These are phyloP conservation scores for Saimiri boliviensis DNA, from an alignment of 2,113 vertebrate species.

Conservation along the genomic window DNA sequence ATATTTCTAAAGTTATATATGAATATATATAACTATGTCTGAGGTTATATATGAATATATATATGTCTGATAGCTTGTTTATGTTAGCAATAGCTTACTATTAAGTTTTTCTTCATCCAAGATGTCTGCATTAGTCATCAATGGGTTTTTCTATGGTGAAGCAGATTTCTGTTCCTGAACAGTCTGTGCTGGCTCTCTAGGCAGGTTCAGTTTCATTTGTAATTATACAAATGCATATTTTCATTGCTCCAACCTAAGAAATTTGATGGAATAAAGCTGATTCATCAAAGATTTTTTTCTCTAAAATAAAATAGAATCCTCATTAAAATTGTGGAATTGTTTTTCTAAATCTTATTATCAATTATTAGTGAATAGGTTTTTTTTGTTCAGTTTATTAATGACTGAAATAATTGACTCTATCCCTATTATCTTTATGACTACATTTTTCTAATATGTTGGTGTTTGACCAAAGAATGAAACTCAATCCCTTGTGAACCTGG, in stretches of 20 bases:
- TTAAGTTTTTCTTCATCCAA: background rate
- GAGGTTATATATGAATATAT: background rate
- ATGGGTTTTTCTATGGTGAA: background rate
- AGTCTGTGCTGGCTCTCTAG: background rate
- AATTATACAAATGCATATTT: background rate
- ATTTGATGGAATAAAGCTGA: background rate
- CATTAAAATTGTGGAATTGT: background rate
- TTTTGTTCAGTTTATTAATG: background rate
- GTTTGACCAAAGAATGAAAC: background rate
- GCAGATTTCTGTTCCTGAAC: background rate
- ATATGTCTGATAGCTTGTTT: background rate
- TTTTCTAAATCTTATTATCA: background rate
- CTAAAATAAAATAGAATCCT: background rate
- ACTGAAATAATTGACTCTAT: background rate
- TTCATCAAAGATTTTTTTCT: background rate
- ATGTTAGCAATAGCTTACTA: background rate
- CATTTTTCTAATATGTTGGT: background rate
- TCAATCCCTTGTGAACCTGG: background rate
- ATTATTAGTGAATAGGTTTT: background rate
- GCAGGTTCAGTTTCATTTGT: background rate
- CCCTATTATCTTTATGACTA: background rate
- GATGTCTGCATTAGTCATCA: background rate
- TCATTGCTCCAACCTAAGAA: background rate
- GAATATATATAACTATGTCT: background rate
- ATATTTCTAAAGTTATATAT: background rate